phyloP scores from a whole-genome alignment of 1,140 invertebrate species.

The Drosophila ironensis region DNA sequence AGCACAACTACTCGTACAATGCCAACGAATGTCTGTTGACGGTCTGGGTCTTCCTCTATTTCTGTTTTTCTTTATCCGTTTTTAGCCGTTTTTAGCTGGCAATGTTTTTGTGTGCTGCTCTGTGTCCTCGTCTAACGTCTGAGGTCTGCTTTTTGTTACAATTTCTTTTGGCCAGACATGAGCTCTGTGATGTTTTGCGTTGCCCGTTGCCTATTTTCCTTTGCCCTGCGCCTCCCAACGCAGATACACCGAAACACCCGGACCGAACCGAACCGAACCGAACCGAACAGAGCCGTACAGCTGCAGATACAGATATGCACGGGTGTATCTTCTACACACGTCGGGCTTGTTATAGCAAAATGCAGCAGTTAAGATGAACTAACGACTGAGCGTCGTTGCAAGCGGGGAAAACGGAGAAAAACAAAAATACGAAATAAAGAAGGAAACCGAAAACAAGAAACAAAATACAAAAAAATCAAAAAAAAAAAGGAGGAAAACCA shows the following conservation, averaged over 20 bases:
- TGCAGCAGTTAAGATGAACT: constrained; percentile 78
- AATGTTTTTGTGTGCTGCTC: too few species aligned
- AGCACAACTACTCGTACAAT: constrained; percentile 3
- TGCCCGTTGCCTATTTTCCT: constrained; percentile 59
- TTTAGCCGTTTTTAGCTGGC: constrained; percentile 11
- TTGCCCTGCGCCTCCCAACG: constrained; percentile 23
- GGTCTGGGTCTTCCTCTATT: constrained; percentile 15
- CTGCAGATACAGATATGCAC: constrained; percentile 30
- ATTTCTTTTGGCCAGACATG: constrained; percentile 66
- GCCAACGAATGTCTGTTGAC: constrained; percentile 38
- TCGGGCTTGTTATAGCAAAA: constrained; percentile 73
- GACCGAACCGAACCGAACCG: too few species aligned
- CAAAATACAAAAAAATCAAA: constrained; percentile 34
- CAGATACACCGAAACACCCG: too few species aligned
- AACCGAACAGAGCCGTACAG: constrained; percentile 2
- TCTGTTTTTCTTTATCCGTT: constrained; percentile 2
- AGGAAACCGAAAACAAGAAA: too few species aligned
- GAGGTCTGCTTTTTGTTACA: constrained; percentile 65
- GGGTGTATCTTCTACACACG: constrained; percentile 53
- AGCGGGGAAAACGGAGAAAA: constrained; percentile 33
- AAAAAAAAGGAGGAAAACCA: constrained; percentile 19
- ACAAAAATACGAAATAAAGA: constrained; percentile 9
- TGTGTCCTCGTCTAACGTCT: constrained; percentile 52
- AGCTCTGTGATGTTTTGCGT: constrained; percentile 67
- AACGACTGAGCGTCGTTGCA: constrained; percentile 74